These are phyloP conservation scores for Cetonia aurata DNA, from an alignment of 2,888 invertebrate genomes.

Conservation along the genomic window DNA sequence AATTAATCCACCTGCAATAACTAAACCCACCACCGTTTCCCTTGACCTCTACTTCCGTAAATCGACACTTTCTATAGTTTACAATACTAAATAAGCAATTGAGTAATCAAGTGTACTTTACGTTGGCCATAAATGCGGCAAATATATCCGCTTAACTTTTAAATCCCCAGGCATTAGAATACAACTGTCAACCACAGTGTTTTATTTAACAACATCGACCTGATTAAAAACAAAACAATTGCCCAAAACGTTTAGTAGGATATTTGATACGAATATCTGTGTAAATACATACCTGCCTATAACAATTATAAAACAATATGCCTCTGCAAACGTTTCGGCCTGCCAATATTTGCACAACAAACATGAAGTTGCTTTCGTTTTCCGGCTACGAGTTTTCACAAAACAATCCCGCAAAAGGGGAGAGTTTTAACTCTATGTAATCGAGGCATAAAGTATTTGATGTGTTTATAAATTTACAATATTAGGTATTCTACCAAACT, in stretches of 20 bases:
- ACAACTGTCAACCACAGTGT: not conserved
- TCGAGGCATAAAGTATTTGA: not conserved
- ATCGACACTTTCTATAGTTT: too few species aligned
- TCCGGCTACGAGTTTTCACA: conserved; percentile 15
- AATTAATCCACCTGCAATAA: too few species aligned
- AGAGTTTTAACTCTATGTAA: not conserved
- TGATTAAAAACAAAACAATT: conserved; percentile 7
- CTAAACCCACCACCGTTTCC: too few species aligned
- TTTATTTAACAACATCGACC: conserved; percentile 10
- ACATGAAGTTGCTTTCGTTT: conserved; percentile 16
- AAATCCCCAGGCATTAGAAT: too few species aligned
- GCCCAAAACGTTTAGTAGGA: conserved; percentile 11
- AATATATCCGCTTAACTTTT: too few species aligned
- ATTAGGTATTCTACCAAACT: not conserved
- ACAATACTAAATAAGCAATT: too few species aligned
- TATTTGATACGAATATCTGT: not conserved
- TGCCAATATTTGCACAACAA: conserved; percentile 27
- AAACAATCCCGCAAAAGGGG: conserved; percentile 5
- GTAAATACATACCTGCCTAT: too few species aligned
- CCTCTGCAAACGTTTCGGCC: conserved; percentile 8
- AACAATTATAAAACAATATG: conserved; percentile 17
- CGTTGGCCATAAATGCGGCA: too few species aligned
- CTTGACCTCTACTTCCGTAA: too few species aligned
- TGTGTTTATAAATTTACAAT: not conserved
- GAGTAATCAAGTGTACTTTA: too few species aligned